These are phyloP conservation scores for Acheta domesticus DNA, from an alignment of 2,888 invertebrate species.

Conservation along the genomic window DNA sequence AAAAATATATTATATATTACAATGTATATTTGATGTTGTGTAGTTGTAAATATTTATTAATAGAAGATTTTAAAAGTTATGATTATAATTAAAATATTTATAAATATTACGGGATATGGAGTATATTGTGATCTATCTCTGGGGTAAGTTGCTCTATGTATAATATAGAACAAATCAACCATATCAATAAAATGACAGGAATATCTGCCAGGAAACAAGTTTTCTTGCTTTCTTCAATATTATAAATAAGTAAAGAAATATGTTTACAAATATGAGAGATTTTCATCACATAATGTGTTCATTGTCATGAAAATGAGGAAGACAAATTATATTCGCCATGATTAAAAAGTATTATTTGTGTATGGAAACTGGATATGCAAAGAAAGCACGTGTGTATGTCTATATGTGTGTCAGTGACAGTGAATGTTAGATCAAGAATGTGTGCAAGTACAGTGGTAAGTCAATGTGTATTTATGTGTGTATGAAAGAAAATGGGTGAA, in stretches of 20 bases:
- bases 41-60: constrained; percentile 39
- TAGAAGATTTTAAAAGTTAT: constrained; percentile 34
- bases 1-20: constrained; percentile 32
- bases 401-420: no score
- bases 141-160: constrained; percentile 29
- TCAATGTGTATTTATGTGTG: background rate
- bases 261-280: constrained; percentile 28
- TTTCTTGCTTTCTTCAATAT: constrained; percentile 27
- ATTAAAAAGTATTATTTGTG: constrained; percentile 12
- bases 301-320: constrained; percentile 20
- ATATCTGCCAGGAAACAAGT: constrained; percentile 28
- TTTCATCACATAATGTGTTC: constrained; percentile 34
- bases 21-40: constrained; percentile 39
- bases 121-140: constrained; percentile 30
- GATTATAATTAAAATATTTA: constrained; percentile 32
- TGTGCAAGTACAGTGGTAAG: no score
- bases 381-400: no score
- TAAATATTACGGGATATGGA: constrained; percentile 31
- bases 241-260: constrained; percentile 19
- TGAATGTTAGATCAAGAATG: no score
- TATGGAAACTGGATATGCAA: background rate
- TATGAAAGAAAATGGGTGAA: background rate
- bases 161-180: constrained; percentile 29
- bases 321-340: constrained; percentile 20
- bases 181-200: constrained; percentile 27